A percentile compares a stretch with the other conserved stretches of the same genome.
These are phyloP conservation scores for Ligdia adustata DNA, from an alignment of 2,888 invertebrate species.

Conservation along the genomic window DNA sequence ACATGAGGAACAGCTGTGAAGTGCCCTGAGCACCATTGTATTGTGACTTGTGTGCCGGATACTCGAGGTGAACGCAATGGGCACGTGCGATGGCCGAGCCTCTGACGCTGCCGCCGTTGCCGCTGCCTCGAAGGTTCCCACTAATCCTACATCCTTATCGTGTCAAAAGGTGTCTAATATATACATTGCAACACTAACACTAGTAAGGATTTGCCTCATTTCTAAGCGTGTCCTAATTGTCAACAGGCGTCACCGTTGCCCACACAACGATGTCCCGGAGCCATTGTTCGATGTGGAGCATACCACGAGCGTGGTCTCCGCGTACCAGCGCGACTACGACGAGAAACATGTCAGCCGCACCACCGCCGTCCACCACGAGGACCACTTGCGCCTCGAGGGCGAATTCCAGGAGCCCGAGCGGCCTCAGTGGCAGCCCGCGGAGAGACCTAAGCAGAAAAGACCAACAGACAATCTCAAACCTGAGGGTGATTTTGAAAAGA, in stretches of 20 bases:
- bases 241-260: conserved; percentile 92
- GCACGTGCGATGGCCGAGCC: conserved; percentile 74
- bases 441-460: conserved; percentile 82
- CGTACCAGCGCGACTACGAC: conserved; percentile 86
- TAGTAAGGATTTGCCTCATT: conserved; percentile 14
- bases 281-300: conserved; percentile 84
- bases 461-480: conserved; percentile 85
- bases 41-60: conserved; percentile 42
- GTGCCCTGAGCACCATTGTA: conserved; percentile 40
- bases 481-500: conserved; percentile 80
- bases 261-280: conserved; percentile 87
- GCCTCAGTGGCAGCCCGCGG: conserved; percentile 80
- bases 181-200: neutral
- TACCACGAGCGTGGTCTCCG: conserved; percentile 83
- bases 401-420: conserved; percentile 84
- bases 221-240: conserved; percentile 47
- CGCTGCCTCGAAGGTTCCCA: conserved; percentile 64
- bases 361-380: conserved; percentile 85
- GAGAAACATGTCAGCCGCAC: conserved; percentile 86
- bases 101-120: conserved; percentile 74
- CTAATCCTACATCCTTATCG: conserved; percentile 70
- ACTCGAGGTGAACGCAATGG: conserved; percentile 62
- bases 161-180: conserved; percentile 64
- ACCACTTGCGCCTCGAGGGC: conserved; percentile 89
- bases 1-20: conserved; percentile 39